Conservation (phyloP, 2,113 vertebrate genomes). For the Cheilinus undulatus region DNA sequence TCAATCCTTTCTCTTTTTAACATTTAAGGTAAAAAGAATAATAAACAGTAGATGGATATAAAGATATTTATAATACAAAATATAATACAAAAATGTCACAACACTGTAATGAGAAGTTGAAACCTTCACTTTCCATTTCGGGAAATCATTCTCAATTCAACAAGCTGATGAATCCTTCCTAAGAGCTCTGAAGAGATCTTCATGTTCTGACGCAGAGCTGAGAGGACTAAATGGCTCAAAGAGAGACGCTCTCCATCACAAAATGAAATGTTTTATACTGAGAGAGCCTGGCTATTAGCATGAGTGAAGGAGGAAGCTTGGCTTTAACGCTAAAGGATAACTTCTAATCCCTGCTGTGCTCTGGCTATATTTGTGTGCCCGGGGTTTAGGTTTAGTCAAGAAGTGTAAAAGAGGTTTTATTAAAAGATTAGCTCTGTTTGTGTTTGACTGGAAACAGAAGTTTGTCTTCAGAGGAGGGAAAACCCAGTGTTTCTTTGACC, state of each 20-base stretch:
- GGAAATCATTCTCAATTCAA: slow-evolving; percentile 68
- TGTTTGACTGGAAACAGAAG: background rate
- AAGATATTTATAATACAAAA: slow-evolving; percentile 25
- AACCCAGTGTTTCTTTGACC: background rate
- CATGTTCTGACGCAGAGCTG: slow-evolving; percentile 52
- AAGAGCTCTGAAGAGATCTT: slow-evolving; percentile 72
- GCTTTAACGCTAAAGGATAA: slow-evolving; percentile 29
- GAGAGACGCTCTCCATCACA: slow-evolving; percentile 40
- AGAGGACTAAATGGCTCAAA: slow-evolving; percentile 69
- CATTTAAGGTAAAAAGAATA: too few relatives aligned
- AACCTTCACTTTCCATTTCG: slow-evolving; percentile 59
- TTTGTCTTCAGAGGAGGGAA: background rate
- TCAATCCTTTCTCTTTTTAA: too few relatives aligned
- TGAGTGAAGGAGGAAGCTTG: slow-evolving; percentile 13
- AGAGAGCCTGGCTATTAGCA: slow-evolving; percentile 19
- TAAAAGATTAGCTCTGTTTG: slow-evolving; percentile 17
- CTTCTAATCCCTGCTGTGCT: slow-evolving; percentile 24
- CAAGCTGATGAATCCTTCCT: slow-evolving; percentile 56
- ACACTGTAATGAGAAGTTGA: slow-evolving; percentile 41
- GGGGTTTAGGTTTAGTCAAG: slow-evolving; percentile 15
- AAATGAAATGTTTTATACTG: slow-evolving; percentile 40
- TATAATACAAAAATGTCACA: slow-evolving; percentile 29
- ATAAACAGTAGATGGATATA: background rate
- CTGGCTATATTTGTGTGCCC: slow-evolving; percentile 4
- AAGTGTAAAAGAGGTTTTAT: slow-evolving; percentile 38